Evolutionary conservation across 2,113 vertebrate species (phyloP), one percentile per base, ranked within the genome.

Genomic region (Tachycineta bicolor): DNA sequence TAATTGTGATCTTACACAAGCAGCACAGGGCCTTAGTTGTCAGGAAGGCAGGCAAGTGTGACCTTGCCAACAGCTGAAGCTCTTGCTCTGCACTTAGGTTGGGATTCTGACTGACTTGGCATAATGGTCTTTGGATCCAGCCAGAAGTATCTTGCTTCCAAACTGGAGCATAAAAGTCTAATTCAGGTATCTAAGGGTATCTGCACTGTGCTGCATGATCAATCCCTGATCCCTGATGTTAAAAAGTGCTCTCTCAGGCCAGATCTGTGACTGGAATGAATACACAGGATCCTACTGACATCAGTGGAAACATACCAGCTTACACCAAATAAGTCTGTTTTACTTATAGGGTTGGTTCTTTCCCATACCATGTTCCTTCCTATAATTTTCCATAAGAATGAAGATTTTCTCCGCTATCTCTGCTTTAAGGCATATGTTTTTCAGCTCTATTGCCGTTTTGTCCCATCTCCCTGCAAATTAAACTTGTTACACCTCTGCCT

Each of bases 381-480:
- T 43, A 55, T 12, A 68, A 3, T 29, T 71, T 86, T 15, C 65
- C 26, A 3, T 31, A 71, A 46, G 29, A 88, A 46, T 25, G 14
- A 82, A 92, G 22, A 63, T 37, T 24, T 56, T 87, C 60, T 68
- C 29, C 4, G 4, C 16, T 37, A 12, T 10, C 34, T 73, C 33
- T 3, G 0, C 43, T 79, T 76, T 25, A 62, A 79, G 52, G 23
- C 29, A 70, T 28, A 49, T 28, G 62, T 24, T 91, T 92, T 95
- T 78, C 19, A 34, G 69, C 71, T 65, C 47, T 90, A 70, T 69
- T 55, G 58, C 43, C 14, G 5, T 82, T 74, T 58, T 55, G 13
- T 87, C 34, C 50, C 56, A 33, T 15, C 23, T 60, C 34, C 81
- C 60, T 74, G 87, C 81, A 96, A 97, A 77, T 88, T 71, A 59